phyloP scores from a whole-genome alignment of 2,888 invertebrate species.

The Silvanus unidentatus region DNA sequence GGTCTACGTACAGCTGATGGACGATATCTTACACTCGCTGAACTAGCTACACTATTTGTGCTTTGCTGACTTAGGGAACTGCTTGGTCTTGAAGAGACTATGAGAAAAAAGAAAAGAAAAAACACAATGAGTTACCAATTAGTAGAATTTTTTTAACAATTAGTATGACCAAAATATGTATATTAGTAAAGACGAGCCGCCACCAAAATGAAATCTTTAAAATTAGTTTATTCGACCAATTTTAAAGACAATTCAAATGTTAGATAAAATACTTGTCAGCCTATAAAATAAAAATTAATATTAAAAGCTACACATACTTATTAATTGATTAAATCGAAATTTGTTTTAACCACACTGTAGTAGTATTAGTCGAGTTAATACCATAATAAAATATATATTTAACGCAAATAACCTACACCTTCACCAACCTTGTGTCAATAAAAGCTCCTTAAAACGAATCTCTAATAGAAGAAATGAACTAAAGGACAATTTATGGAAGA shows the following conservation, averaged over 20 bases:
- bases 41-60: conserved; percentile 56
- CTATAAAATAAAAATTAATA: background rate
- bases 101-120: no score
- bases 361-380: background rate
- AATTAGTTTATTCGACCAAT: background rate
- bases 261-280: no score
- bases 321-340: background rate
- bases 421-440: conserved; percentile 1
- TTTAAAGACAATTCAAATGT: background rate
- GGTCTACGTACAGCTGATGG: conserved; percentile 63
- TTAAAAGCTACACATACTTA: conserved; percentile 22
- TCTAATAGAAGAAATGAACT: background rate
- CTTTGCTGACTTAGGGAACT: conserved; percentile 76
- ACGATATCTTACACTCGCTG: conserved; percentile 54
- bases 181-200: conserved; percentile 22
- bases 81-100: conserved; percentile 74
- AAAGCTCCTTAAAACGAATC: conserved; percentile 1
- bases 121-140: no score
- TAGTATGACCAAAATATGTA: no score
- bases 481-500: background rate
- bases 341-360: background rate
- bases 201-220: conserved; percentile 16
- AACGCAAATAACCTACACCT: background rate
- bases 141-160: no score
- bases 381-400: no score